Evolutionary conservation across 2,113 vertebrate genomes (phyloP), one percentile per base, ranked within the genome.

Genomic region (Sprattus sprattus): DNA sequence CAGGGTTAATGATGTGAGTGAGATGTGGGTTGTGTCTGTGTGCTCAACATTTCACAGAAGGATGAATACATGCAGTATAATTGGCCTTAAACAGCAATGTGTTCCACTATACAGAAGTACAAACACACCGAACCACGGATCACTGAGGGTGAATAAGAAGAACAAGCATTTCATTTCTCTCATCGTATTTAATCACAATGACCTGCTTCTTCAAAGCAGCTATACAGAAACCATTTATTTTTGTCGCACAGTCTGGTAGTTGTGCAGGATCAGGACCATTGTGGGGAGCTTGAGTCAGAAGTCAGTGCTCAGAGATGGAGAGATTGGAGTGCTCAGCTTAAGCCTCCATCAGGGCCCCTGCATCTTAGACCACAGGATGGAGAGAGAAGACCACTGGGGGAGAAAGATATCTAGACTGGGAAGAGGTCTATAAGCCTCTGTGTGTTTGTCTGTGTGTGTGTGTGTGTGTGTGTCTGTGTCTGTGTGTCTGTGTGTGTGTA

Each of bases 321-420:
- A 90, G 85, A 87, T 85, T 57, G 85, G 87, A 82, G 83, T 45
- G 67, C 82, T 86, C 87, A 81, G 84, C 82, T 46, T 47, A 83
- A 44, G 50, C 25, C n/a, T 22, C 9, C 84, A 71, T 49, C 81
- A 78, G 60, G 87, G 85, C 80, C 82, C 54, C 54, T 75, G 88
- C 81, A 84, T 67, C 71, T 86, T 83, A 18, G 6, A 57, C 52
- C 46, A 75, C 25, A 57, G 67, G 22, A 22, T 46, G n/a, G 64
- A 82, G 82, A 64, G 81, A 67, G 83, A 60, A 75, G 45, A 84
- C 82, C 45, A 57, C 32, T 64, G 22, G 49, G n/a, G 39, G 47
- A 82, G 60, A 45, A 83, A 81, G 50, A 71, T 52, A 67, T 39
- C 46, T 50, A 83, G 82, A 52, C 25, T 44, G 86, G 47, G 84